phyloP scores from a whole-genome alignment of 1,140 invertebrate genomes.

The Euwallacea fornicatus region DNA sequence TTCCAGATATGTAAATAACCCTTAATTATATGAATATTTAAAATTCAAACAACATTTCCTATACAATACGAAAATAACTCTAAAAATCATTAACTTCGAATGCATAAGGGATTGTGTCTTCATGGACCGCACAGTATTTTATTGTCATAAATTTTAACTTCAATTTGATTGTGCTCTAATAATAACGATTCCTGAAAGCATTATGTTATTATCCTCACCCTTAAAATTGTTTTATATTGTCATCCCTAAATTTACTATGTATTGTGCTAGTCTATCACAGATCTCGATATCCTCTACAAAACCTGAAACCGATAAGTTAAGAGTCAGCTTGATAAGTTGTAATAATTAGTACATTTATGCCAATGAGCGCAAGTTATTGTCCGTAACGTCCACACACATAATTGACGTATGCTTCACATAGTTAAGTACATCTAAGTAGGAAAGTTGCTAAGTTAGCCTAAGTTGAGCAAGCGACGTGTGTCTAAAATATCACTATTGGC shows the following conservation, averaged over 20 bases:
- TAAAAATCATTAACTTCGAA: neutral
- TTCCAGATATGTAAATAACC: neutral
- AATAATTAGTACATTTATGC: too few relatives aligned
- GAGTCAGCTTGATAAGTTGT: too few relatives aligned
- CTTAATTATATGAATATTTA: neutral
- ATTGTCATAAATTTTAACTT: conserved; percentile 13
- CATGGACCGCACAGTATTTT: conserved; percentile 24
- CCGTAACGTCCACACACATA: neutral
- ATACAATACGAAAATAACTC: neutral
- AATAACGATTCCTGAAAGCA: conserved; percentile 5
- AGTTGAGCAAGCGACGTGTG: conserved; percentile 21
- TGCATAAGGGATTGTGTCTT: conserved; percentile 25
- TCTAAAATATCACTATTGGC: conserved; percentile 30
- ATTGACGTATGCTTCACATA: conserved; percentile 18
- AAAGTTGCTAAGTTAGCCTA: conserved; percentile 18
- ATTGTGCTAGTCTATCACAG: conserved; percentile 41
- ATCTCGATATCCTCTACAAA: conserved; percentile 1
- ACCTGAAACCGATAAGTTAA: too few relatives aligned
- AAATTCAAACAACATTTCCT: conserved; percentile 1
- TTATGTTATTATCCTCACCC: neutral
- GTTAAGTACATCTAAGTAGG: conserved; percentile 7
- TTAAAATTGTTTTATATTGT: conserved; percentile 8
- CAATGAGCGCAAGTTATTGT: too few relatives aligned
- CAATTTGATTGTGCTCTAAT: conserved; percentile 34
- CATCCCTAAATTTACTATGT: conserved; percentile 1